Conservation (phyloP, 2,888 invertebrate genomes). For the Orchesellides sinensis region DNA sequence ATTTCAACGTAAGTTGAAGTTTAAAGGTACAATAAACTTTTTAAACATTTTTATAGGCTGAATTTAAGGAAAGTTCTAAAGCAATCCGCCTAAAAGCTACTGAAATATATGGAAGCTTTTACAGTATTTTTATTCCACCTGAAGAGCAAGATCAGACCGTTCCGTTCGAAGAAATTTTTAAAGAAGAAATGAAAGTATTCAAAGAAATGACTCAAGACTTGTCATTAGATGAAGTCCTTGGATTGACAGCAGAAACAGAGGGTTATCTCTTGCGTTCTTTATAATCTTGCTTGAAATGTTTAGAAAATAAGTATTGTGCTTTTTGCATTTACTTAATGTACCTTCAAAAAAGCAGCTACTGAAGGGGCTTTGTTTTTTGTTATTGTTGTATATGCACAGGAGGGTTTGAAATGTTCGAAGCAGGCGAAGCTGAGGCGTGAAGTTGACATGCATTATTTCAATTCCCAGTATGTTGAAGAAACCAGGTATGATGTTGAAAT, state of each 20-base stretch:
- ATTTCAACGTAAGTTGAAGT: neutral
- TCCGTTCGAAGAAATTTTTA: conserved; percentile 58
- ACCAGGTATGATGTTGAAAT: too few relatives aligned
- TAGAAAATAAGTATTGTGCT: neutral
- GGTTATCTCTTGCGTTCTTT: conserved; percentile 19
- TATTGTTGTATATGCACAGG: conserved; percentile 15
- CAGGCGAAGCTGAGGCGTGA: conserved; percentile 8
- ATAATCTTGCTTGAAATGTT: neutral
- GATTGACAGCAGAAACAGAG: conserved; percentile 80
- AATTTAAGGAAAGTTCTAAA: conserved; percentile 84
- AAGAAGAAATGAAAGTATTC: conserved; percentile 81
- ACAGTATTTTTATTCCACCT: conserved; percentile 73
- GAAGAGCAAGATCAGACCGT: conserved; percentile 40
- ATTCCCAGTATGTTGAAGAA: too few relatives aligned
- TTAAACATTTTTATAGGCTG: conserved; percentile 60
- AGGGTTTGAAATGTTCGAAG: conserved; percentile 44
- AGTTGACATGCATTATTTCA: too few relatives aligned
- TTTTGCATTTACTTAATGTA: too few relatives aligned
- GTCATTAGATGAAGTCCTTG: conserved; percentile 80
- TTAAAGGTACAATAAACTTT: neutral
- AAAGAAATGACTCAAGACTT: conserved; percentile 83
- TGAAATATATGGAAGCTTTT: conserved; percentile 80
- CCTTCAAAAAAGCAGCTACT: too few relatives aligned
- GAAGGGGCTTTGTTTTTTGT: conserved; percentile 3
- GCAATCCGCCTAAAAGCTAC: conserved; percentile 85